Percentiles rank a stretch among this genome's conserved stretches.
phyloP scores from a whole-genome alignment of 1,140 invertebrate species.

The Papilio glaucus region DNA sequence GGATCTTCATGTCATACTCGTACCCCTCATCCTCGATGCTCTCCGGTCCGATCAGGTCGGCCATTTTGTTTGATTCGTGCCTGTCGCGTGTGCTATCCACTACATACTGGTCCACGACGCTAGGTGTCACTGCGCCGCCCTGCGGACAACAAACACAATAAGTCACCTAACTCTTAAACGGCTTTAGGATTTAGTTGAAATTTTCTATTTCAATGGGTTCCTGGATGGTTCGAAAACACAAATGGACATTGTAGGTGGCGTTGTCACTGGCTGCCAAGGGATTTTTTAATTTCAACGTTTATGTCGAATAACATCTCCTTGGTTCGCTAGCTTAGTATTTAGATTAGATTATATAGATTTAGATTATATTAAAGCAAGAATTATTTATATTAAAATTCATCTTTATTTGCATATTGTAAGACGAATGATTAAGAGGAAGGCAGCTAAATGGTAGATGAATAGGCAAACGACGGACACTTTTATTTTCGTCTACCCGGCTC shows the following conservation, averaged over 20 bases:
- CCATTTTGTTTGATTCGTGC: conserved; percentile 56
- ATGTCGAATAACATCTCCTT: too few species aligned
- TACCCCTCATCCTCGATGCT: conserved; percentile 71
- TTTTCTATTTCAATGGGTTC: too few species aligned
- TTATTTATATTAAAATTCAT: too few species aligned
- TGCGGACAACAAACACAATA: conserved; percentile 53
- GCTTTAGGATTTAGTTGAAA: too few species aligned
- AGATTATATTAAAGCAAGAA: too few species aligned
- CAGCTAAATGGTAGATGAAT: neutral
- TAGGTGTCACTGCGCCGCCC: conserved; percentile 60
- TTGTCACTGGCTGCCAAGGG: too few species aligned
- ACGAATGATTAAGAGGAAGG: neutral
- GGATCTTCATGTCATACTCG: conserved; percentile 74
- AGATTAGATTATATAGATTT: too few species aligned
- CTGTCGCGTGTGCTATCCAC: conserved; percentile 53
- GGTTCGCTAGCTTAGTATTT: too few species aligned
- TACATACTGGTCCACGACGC: conserved; percentile 68
- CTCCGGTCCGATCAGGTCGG: conserved; percentile 63
- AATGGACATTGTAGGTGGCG: too few species aligned
- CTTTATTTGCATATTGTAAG: neutral
- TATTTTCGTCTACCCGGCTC: neutral
- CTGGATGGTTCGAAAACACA: too few species aligned
- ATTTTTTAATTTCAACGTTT: too few species aligned
- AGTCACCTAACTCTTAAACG: too few species aligned
- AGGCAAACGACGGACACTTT: neutral